Base-by-base conservation (phyloP, 1,140 invertebrate genomes). In the Notospermus geniculatus region DNA sequence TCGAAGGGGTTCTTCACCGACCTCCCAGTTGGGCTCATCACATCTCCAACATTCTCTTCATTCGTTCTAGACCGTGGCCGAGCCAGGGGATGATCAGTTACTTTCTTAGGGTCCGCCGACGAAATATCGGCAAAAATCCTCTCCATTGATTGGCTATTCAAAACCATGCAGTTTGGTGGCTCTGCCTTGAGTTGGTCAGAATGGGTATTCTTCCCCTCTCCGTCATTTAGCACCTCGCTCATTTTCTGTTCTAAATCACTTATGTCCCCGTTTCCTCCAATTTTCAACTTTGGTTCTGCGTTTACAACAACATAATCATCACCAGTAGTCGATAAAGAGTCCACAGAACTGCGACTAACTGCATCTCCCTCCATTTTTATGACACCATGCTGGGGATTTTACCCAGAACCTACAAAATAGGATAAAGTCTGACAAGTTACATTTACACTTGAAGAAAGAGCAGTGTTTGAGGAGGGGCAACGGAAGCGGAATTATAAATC, bases 231-330 rank as follows among this genome's bases (percentile, higher is more conserved):
- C 29, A 90, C 88, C 82, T 90, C 89, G 22, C 81, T 86, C 69
- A 90, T 83, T 70, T 88, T 85, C 71, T 88, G 86, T 68, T 88
- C 84, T 25, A 91, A 83, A 78, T 90, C 88, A 63, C 87, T 88
- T 54, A 88, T 77, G 77, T 88, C 85, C 57, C 88, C 88, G 19
- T 89, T 89, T 69, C 87, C 86, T 17, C 87, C 84, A 68, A 91
- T 89, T 73, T 89, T 87, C 61, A 92, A 78, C 66, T 87, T 88
- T 30, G 90, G 90, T 60, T 82, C 78, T 28, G 70, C 80, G 60
- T 83, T 84, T 29, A 92, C 86, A 77, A 92, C 89, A 82, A 91
- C 90, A 82, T 90, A 92, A 75, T 92, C 91, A 63, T 91, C 90
- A 75, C 89, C 90, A 41, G 89, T 90, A 55, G 88, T 87, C 73